Base-by-base conservation (phyloP, 1,140 invertebrate species). In the Tetramorium parvispinum region DNA sequence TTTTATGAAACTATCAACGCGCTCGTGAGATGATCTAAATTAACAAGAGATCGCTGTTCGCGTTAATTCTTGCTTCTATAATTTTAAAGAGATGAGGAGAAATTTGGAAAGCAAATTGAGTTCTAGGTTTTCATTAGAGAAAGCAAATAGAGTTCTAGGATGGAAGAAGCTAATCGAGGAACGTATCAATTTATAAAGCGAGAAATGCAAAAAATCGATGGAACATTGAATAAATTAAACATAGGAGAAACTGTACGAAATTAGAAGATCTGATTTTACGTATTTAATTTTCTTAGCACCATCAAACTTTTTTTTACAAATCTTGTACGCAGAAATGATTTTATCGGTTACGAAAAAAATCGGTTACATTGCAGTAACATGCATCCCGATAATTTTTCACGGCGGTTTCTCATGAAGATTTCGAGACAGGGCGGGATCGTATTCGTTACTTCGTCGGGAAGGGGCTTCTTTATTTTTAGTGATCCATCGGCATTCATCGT, bases 381-480 rank as follows among this genome's bases (percentile, higher is more conserved):
- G 18, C 13, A 37, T 40, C 7, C 13, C 37, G 13, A 16, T 10
- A 24, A 53, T 61, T 85, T 76, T 71, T 85, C 55, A 61, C 43
- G 55, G n/a, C 27, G 43, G 37, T n/a, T 49, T 32, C 57, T 77
- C 37, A 5, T 11, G 43, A 57, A 71, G 27, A 73, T 24, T 59
- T 77, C n/a, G 70, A 53, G 27, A n/a, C 57, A 49, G 49, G 21
- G 24, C 32, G 27, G 27, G 40, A 16, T 53, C 57, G 68, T 71
- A 70, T 82, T 88, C 70, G 83, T 89, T 88, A 59, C 57, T 61
- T 63, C 51, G 76, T 53, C 61, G 53, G 70, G 51, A 85, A 63
- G 55, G 83, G 85, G 65, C 85, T 89, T 87, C 88, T 86, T 86
- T 88, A 89, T 89, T 89, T 89, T 88, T 89, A 89, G 43, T 27